Conservation (phyloP, 1,140 invertebrate species). For the Bilobella aurantiaca region DNA sequence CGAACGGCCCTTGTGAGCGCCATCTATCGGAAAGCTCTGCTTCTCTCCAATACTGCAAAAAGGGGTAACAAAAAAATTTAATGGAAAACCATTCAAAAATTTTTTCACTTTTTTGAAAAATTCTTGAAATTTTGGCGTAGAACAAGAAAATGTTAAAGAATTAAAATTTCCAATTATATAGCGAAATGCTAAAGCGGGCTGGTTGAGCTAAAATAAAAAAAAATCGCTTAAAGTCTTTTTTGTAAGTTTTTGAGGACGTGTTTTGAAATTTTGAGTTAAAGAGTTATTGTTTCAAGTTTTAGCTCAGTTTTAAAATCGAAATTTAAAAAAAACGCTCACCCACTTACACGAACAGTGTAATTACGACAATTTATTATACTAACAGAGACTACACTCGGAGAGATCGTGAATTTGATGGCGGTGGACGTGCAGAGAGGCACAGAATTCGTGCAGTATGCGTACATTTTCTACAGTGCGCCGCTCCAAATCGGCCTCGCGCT, state of each 20-base stretch:
- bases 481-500: slow-evolving; percentile 48
- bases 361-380: slow-evolving; percentile 87
- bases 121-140: no score
- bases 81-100: background rate
- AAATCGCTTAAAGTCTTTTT: no score
- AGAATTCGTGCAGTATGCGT: slow-evolving; percentile 44
- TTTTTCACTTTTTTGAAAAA: no score
- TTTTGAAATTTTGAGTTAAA: slow-evolving; percentile 57
- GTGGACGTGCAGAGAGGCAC: slow-evolving; percentile 59
- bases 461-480: slow-evolving; percentile 53
- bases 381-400: slow-evolving; percentile 48
- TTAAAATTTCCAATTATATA: no score
- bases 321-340: no score
- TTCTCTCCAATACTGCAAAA: slow-evolving; percentile 63
- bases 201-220: no score
- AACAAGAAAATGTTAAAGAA: no score
- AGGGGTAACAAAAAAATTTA: slow-evolving; percentile 36
- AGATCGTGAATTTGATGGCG: background rate
- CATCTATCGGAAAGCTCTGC: slow-evolving; percentile 75
- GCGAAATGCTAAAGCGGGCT: no score
- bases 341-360: no score
- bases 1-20: slow-evolving; percentile 81
- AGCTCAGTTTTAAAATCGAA: no score
- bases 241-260: no score
- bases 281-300: no score